Evolutionary conservation across 1,140 invertebrate genomes (phyloP), one percentile per base, ranked within the genome.

Genomic region (Hormaphis cornu): DNA sequence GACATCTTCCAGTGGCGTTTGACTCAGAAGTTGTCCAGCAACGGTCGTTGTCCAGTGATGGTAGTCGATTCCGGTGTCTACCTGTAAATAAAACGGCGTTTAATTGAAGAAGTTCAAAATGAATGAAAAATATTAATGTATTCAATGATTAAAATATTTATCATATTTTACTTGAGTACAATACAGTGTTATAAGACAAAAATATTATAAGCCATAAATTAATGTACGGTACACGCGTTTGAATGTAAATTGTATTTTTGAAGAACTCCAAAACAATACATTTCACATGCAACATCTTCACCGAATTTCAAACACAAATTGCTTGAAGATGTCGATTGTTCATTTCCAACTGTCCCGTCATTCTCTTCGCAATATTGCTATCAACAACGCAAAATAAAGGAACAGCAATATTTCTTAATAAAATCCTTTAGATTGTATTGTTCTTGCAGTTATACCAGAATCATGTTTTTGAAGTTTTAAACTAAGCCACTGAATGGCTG

Each of bases 41-140:
- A 86, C 80, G 1, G 82, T 81, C 70, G 82, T 81, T 18, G 84
- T 83, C 84, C 84, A 86, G 3, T 82, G 79, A 77, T 83, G 83
- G 73, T 84, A 86, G 24, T 81, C 78, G 10, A 78, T 77, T 70
- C 85, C 81, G 5, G 77, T 82, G 61, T 80, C 78, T 9, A 82
- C 82, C 84, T 86, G 76, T 18, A 80, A 77, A 54, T 20, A 30
- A n/a, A 30, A 53, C n/a, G n/a, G n/a, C n/a, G n/a, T n/a, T n/a
- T n/a, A n/a, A n/a, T n/a, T n/a, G n/a, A n/a, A n/a, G n/a, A n/a
- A n/a, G n/a, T n/a, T n/a, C n/a, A n/a, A n/a, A n/a, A n/a, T n/a
- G n/a, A n/a, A n/a, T n/a, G n/a, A n/a, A n/a, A n/a, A n/a, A n/a
- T n/a, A n/a, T n/a, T n/a, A n/a, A n/a, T n/a, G n/a, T n/a, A n/a